Conservation (phyloP, 2,888 invertebrate genomes). For the Luperina testacea region DNA sequence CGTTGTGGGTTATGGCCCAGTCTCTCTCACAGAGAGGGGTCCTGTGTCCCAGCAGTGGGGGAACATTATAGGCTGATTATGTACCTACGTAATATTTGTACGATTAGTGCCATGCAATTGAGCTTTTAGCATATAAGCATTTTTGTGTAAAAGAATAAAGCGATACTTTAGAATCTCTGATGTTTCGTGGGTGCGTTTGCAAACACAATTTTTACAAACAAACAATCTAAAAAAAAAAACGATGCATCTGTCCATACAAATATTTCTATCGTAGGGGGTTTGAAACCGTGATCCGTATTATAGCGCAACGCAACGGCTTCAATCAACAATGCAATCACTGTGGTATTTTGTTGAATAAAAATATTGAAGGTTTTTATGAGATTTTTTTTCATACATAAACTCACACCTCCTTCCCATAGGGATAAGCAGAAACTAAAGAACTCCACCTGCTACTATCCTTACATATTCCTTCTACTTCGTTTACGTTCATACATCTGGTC, state of each 20-base stretch:
- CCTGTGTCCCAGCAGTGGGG: no score
- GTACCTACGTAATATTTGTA: no score
- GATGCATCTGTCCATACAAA: background rate
- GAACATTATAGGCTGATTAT: no score
- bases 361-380: background rate
- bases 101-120: background rate
- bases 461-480: background rate
- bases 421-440: background rate
- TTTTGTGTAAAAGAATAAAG: constrained; percentile 5
- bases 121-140: background rate
- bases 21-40: no score
- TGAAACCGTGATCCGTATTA: background rate
- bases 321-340: background rate
- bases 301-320: background rate
- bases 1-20: no score
- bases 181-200: background rate
- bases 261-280: background rate
- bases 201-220: background rate
- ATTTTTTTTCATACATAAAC: background rate
- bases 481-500: background rate
- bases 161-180: background rate
- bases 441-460: background rate
- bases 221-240: background rate
- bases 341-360: background rate
- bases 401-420: background rate